phyloP scores from a whole-genome alignment of 2,113 vertebrate genomes.

The Cygnus buccinator region DNA sequence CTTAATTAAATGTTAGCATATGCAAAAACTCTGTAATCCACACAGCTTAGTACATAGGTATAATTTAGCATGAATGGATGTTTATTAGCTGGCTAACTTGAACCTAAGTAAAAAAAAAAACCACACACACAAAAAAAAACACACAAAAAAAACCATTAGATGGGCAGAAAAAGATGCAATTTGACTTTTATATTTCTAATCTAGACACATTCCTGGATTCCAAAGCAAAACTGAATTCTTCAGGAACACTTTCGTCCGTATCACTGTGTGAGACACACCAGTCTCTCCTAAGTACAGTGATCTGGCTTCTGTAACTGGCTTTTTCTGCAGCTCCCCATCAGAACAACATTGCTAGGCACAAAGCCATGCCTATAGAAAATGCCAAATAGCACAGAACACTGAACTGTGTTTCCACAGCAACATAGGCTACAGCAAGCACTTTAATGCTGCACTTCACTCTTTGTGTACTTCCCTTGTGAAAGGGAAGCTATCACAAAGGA shows the following conservation, averaged over 20 bases:
- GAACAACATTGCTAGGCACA: background rate
- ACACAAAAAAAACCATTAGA: background rate
- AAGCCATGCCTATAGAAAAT: background rate
- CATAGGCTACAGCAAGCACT: background rate
- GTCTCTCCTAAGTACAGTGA: accelerated
- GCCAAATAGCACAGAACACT: accelerated
- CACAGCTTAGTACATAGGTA: accelerated
- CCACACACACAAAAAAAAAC: background rate
- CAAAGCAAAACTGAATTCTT: background rate
- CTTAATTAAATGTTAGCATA: background rate
- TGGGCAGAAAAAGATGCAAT: background rate
- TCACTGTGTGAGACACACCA: accelerated
- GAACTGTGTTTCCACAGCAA: conserved; percentile 24
- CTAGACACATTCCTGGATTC: background rate
- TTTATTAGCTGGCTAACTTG: background rate
- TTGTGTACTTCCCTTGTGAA: accelerated
- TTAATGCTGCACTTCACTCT: accelerated
- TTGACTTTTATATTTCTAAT: accelerated
- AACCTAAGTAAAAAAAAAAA: background rate
- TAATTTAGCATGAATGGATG: accelerated
- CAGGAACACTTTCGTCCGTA: background rate
- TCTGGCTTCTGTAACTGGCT: background rate
- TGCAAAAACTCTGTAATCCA: accelerated
- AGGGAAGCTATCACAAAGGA: background rate
- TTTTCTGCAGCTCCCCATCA: background rate